Base-by-base conservation (phyloP, 1,140 invertebrate species). In the Drosophila mayri region DNA sequence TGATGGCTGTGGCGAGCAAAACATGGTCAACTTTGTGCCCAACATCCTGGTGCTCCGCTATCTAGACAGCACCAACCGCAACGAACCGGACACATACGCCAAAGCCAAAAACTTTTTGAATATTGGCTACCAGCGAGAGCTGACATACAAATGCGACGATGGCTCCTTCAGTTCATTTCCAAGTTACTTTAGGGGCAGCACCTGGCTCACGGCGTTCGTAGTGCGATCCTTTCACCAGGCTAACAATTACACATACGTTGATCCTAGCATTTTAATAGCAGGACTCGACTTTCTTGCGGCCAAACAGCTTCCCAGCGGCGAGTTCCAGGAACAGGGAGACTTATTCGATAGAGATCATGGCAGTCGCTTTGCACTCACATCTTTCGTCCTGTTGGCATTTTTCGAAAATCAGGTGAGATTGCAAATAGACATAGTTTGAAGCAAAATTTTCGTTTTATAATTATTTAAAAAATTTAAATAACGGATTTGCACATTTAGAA, bases 91-190 rank as follows among this genome's bases (percentile, higher is more conserved):
- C 5, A 68, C 86, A 32, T 75, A 43, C 11, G 55, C 32, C 0
- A 96, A 96, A 92, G 96, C 97, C 1, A 91, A 95, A 28, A 93
- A 94, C 16, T 96, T 96, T 81, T 95, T 99, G 86, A 96, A 98
- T 91, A 94, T 94, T 65, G 98, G 98, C 3, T 98, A 98, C 91
- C 98, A 99, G 92, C 94, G 97, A 68, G 96, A 99, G 91, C 94
- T 99, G 79, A 97, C 96, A 0, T 99, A 97, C 91, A 96, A 95
- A 64, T 96, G 96, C 64, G 82, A 93, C 3, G 98, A 99, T 93
- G 98, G 98, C 7, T 99, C 98, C 0, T 99, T 99, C 92, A 98
- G 97, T 90, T 96, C 97, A 93, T 99, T 98, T 92, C 98, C 94
- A 22, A 22, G 22, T 22, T 22, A 22, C 22, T 22, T 22, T 22